A percentile compares a stretch with the other conserved stretches of the same genome.
Conservation (phyloP, 2,888 invertebrate species). For the Arge pagana region DNA sequence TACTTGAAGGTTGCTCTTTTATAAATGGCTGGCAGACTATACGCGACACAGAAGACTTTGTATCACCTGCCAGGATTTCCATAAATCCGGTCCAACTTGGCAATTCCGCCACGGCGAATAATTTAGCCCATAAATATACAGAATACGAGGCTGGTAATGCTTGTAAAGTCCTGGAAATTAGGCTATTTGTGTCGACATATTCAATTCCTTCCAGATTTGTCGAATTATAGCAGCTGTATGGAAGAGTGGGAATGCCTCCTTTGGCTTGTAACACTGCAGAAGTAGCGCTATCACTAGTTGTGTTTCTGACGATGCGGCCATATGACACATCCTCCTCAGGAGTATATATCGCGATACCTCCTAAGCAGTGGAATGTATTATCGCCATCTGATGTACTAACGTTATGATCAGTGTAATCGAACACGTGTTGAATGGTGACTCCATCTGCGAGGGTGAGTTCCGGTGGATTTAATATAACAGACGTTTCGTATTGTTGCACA, state of each 20-base stretch:
- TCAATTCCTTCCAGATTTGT: neutral
- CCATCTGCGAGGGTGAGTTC: conserved; percentile 1
- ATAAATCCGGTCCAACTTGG: conserved; percentile 27
- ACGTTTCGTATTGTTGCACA: conserved; percentile 20
- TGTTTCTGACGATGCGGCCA: conserved; percentile 2
- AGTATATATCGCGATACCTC: conserved; percentile 23
- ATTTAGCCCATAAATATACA: conserved; percentile 21
- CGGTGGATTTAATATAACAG: conserved; percentile 7
- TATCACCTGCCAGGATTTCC: conserved; percentile 23
- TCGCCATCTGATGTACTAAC: conserved; percentile 25
- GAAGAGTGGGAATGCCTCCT: neutral
- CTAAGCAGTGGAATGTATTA: conserved; percentile 23
- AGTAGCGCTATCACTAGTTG: neutral
- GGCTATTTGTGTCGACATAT: conserved; percentile 13
- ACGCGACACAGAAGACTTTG: conserved; percentile 2
- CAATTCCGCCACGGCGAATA: conserved; percentile 6
- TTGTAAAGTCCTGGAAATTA: neutral
- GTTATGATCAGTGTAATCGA: conserved; percentile 31
- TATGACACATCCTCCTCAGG: conserved; percentile 18
- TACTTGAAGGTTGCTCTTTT: conserved; percentile 25
- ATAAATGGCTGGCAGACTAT: conserved; percentile 28
- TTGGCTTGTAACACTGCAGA: conserved; percentile 7
- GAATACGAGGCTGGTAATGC: conserved; percentile 22
- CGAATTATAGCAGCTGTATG: neutral
- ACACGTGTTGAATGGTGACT: conserved; percentile 14